These are phyloP conservation scores for Aphelenchoides fujianensis DNA, from an alignment of 1,140 invertebrate species.

Conservation along the genomic window DNA sequence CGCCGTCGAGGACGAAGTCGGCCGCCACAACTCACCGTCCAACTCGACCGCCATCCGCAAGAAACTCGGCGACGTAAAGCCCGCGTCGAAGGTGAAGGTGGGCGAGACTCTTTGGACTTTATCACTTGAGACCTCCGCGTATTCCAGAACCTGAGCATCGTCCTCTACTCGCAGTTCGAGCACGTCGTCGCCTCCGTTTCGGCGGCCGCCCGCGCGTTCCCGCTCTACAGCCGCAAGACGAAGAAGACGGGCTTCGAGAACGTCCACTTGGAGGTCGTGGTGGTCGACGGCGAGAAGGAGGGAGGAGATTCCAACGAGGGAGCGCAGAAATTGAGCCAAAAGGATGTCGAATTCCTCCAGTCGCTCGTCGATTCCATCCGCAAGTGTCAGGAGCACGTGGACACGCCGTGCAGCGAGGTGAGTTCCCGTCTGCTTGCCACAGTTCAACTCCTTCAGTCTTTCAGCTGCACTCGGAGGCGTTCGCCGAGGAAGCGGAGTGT, in stretches of 20 bases:
- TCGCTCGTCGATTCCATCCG: conserved; percentile 72
- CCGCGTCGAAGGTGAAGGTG: conserved; percentile 43
- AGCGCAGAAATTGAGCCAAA: neutral
- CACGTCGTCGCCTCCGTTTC: conserved; percentile 42
- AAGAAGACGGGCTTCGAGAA: conserved; percentile 24
- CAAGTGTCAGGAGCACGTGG: conserved; percentile 78
- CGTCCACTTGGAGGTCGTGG: conserved; percentile 47
- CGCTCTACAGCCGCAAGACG: conserved; percentile 46
- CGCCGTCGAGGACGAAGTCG: conserved; percentile 42
- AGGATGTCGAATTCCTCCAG: conserved; percentile 19
- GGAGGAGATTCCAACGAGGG: neutral
- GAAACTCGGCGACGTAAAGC: conserved; percentile 32
- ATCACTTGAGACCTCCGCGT: neutral
- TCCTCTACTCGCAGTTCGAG: conserved; percentile 51
- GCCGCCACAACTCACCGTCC: conserved; percentile 51
- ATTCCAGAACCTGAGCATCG: conserved; percentile 39
- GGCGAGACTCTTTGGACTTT: conserved; percentile 5
- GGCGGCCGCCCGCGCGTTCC: conserved; percentile 51
- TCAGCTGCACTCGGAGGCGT: conserved; percentile 48
- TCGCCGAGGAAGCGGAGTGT: conserved; percentile 51
- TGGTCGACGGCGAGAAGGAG: conserved; percentile 44
- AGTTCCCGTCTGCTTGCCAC: too few species aligned
- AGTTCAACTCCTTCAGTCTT: too few species aligned
- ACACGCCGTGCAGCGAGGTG: conserved; percentile 50
- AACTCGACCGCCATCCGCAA: conserved; percentile 40